phyloP scores from a whole-genome alignment of 2,888 invertebrate species.

The Heliothis peltigera region DNA sequence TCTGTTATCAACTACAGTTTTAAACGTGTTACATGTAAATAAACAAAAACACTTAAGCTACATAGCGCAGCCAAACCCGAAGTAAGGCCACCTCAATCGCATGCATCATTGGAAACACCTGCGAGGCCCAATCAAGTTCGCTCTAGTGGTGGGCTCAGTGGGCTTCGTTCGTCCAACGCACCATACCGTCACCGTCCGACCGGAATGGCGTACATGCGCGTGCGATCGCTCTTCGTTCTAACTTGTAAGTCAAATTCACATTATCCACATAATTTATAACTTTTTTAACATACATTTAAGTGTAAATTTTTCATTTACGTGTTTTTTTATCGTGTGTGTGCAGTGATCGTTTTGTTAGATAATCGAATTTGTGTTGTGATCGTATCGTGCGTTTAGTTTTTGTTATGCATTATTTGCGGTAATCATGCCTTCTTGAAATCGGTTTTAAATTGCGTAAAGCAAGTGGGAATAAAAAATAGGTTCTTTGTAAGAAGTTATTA shows the following conservation, averaged over 20 bases:
- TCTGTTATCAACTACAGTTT: constrained; percentile 1
- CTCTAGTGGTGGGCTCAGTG: constrained; percentile 34
- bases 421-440: constrained; percentile 23
- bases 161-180: constrained; percentile 28
- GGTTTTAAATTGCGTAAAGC: constrained; percentile 36
- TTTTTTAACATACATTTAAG: not conserved
- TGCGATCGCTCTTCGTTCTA: constrained; percentile 79
- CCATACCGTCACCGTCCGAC: constrained; percentile 68
- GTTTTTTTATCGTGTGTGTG: constrained; percentile 2
- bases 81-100: constrained; percentile 8
- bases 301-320: constrained; percentile 6
- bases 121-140: constrained; percentile 46
- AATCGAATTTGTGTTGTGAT: constrained; percentile 9
- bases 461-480: not conserved
- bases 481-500: no score
- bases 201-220: constrained; percentile 77
- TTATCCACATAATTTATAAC: constrained; percentile 34
- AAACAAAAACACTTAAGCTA: not conserved
- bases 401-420: constrained; percentile 14
- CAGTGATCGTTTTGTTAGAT: constrained; percentile 14
- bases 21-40: not conserved
- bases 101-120: constrained; percentile 42
- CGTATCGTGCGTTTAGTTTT: not conserved
- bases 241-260: constrained; percentile 76
- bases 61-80: not conserved